phyloP scores from a whole-genome alignment of 1,140 invertebrate genomes.

The Drosophila guanche region DNA sequence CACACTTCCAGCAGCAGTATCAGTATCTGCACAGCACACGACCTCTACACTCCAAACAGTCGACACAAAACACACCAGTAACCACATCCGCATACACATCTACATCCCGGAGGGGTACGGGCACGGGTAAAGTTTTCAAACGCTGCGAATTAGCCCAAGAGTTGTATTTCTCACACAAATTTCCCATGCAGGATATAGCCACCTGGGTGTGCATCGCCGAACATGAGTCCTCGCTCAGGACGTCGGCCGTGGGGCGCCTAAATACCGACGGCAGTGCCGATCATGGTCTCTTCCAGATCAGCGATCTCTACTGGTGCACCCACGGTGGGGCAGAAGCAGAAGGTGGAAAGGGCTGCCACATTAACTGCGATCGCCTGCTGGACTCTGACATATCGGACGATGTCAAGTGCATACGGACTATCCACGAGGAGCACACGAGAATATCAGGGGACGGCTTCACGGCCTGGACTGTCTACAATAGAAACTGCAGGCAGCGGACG shows the following conservation, averaged over 20 bases:
- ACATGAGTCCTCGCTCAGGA: constrained; percentile 89
- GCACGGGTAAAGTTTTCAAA: constrained; percentile 86
- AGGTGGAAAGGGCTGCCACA: constrained; percentile 86
- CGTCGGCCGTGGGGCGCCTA: constrained; percentile 85
- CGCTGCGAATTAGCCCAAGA: constrained; percentile 88
- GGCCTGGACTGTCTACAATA: constrained; percentile 88
- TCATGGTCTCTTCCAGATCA: constrained; percentile 85
- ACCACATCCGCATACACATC: constrained; percentile 44
- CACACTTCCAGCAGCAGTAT: constrained; percentile 15
- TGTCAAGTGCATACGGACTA: constrained; percentile 86
- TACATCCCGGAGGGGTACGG: constrained; percentile 36
- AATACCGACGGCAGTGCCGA: constrained; percentile 85
- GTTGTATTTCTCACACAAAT: constrained; percentile 85
- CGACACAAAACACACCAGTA: constrained; percentile 29
- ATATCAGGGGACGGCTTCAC: constrained; percentile 88
- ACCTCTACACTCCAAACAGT: neutral
- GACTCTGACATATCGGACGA: constrained; percentile 89
- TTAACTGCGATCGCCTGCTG: constrained; percentile 86
- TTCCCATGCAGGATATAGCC: constrained; percentile 76
- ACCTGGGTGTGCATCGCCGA: constrained; percentile 91
- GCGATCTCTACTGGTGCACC: constrained; percentile 88
- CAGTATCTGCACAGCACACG: constrained; percentile 15
- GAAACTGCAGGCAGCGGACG: constrained; percentile 82
- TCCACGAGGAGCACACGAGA: constrained; percentile 87
- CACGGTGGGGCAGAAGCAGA: constrained; percentile 83